These are phyloP conservation scores for Pempheris klunzingeri DNA, from an alignment of 2,797 vertebrate genomes.

Conservation along the genomic window DNA sequence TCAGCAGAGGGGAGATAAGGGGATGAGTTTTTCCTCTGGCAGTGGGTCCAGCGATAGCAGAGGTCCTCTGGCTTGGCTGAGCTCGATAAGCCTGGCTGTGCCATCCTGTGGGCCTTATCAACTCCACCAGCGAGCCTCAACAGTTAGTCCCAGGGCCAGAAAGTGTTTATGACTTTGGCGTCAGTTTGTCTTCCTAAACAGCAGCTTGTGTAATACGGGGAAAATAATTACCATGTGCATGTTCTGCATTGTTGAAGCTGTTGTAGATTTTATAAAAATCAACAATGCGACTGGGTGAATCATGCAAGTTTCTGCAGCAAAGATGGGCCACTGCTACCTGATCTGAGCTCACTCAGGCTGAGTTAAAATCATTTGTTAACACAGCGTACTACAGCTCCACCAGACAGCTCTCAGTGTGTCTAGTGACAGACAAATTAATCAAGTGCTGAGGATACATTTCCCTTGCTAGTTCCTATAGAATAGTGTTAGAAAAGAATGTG, in stretches of 20 bases:
- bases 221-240: background rate
- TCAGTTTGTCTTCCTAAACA: conserved; percentile 54
- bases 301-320: conserved; percentile 7
- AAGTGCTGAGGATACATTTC: background rate
- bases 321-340: background rate
- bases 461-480: conserved; percentile 9
- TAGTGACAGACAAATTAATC: conserved; percentile 1
- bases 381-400: background rate
- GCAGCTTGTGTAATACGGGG: conserved; percentile 24
- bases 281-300: background rate
- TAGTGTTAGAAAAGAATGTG: background rate
- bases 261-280: conserved; percentile 1
- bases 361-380: conserved; percentile 6
- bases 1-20: conserved; percentile 65
- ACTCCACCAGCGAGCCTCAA: conserved; percentile 60
- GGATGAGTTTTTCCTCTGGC: conserved; percentile 56
- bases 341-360: background rate
- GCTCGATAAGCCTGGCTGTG: conserved; percentile 71
- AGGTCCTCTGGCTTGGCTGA: conserved; percentile 52
- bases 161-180: conserved; percentile 68
- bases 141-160: conserved; percentile 67
- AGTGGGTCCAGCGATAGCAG: conserved; percentile 64
- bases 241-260: conserved; percentile 3
- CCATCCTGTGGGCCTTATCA: conserved; percentile 80
- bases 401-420: conserved; percentile 7